Conservation (phyloP, 2,888 invertebrate species). For the Apodemia zela region DNA sequence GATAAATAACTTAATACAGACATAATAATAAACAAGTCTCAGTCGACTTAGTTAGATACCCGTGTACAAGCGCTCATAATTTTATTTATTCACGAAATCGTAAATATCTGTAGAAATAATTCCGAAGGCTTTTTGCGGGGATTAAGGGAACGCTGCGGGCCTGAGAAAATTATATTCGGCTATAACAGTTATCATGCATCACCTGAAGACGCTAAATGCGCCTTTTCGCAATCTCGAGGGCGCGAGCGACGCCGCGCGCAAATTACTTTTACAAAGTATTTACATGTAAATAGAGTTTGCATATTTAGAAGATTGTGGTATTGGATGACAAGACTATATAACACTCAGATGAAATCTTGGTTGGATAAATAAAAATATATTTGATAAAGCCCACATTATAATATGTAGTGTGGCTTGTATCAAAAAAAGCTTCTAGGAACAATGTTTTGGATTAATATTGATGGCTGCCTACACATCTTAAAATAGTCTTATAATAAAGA, state of each 20-base stretch:
- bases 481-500: too few relatives aligned
- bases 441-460: too few relatives aligned
- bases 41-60: conserved; percentile 65
- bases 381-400: too few relatives aligned
- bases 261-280: conserved; percentile 81
- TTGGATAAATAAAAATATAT: neutral
- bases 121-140: conserved; percentile 77
- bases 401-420: too few relatives aligned
- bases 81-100: conserved; percentile 79
- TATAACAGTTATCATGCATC: conserved; percentile 81
- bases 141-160: conserved; percentile 77
- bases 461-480: too few relatives aligned
- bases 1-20: conserved; percentile 80
- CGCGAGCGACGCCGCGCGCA: conserved; percentile 64
- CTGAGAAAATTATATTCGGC: conserved; percentile 80
- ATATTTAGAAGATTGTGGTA: conserved; percentile 53
- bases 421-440: too few relatives aligned
- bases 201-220: conserved; percentile 78
- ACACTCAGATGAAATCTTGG: neutral
- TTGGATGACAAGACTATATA: conserved; percentile 34
- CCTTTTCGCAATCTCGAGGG: conserved; percentile 79
- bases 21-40: conserved; percentile 75
- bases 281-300: conserved; percentile 77
- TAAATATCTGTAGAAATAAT: conserved; percentile 79
- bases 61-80: conserved; percentile 68